Percentiles rank a stretch among this genome's conserved stretches.
phyloP scores from a whole-genome alignment of 2,888 invertebrate species.

The Pilophorus perplexus region DNA sequence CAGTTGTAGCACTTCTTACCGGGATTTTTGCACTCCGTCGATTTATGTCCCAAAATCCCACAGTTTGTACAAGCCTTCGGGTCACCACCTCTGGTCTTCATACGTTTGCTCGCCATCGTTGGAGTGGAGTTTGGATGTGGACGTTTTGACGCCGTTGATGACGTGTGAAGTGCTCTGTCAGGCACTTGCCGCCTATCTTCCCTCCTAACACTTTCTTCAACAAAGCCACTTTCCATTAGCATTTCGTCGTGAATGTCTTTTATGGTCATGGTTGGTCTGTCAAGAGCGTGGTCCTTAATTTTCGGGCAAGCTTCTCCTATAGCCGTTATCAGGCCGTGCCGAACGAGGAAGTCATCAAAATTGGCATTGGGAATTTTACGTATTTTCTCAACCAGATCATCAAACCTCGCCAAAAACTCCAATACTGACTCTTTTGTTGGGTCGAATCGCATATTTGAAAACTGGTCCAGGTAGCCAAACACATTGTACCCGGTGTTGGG shows the following conservation, averaged over 20 bases:
- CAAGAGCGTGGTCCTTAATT: not conserved
- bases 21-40: not conserved
- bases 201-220: constrained; percentile 6
- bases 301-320: no score
- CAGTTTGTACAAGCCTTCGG: not conserved
- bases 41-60: not conserved
- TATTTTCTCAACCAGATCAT: no score
- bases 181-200: not conserved
- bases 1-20: no score
- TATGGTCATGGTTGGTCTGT: no score
- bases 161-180: not conserved
- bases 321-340: constrained; percentile 6
- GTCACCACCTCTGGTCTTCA: not conserved
- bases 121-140: not conserved
- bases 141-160: not conserved
- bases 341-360: constrained; percentile 14
- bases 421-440: no score
- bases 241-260: no score
- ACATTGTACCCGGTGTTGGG: not conserved
- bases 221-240: no score
- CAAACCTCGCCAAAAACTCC: no score
- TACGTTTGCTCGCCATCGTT: not conserved
- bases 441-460: not conserved
- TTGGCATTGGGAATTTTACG: constrained; percentile 7
- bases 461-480: constrained; percentile 5